A percentile compares a stretch with the other conserved stretches of the same genome.
These are phyloP conservation scores for Syngnathoides biaculeatus DNA, from an alignment of 2,113 vertebrate species.

Conservation along the genomic window DNA sequence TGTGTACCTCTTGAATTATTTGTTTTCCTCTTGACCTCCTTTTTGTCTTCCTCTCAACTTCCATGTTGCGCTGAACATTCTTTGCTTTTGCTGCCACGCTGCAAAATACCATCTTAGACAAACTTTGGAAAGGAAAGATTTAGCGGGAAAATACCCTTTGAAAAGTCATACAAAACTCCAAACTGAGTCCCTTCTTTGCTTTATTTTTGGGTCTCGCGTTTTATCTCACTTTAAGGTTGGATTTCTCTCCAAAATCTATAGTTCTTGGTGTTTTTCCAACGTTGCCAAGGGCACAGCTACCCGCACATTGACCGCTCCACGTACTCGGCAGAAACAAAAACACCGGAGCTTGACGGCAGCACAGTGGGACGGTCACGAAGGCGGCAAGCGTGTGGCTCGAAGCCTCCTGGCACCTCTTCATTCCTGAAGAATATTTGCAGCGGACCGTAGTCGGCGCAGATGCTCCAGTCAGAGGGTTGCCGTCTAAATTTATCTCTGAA, in stretches of 20 bases:
- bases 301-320: neutral
- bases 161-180: no score
- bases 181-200: neutral
- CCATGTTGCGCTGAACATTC: no score
- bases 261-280: neutral
- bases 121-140: neutral
- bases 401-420: constrained; percentile 49
- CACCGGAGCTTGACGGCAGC: neutral
- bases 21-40: no score
- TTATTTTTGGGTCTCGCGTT: neutral
- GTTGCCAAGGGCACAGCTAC: neutral
- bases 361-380: constrained; percentile 10
- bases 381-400: constrained; percentile 16
- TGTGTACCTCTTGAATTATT: no score
- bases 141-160: neutral
- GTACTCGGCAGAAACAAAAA: neutral
- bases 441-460: constrained; percentile 39
- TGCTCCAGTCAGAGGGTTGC: constrained; percentile 28
- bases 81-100: neutral
- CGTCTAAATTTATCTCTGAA: constrained; percentile 22
- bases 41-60: no score
- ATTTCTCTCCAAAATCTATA: neutral
- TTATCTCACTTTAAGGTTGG: neutral
- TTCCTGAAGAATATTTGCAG: constrained; percentile 38
- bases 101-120: neutral